Conservation (phyloP, 2,797 vertebrate species). For the Morus bassanus region DNA sequence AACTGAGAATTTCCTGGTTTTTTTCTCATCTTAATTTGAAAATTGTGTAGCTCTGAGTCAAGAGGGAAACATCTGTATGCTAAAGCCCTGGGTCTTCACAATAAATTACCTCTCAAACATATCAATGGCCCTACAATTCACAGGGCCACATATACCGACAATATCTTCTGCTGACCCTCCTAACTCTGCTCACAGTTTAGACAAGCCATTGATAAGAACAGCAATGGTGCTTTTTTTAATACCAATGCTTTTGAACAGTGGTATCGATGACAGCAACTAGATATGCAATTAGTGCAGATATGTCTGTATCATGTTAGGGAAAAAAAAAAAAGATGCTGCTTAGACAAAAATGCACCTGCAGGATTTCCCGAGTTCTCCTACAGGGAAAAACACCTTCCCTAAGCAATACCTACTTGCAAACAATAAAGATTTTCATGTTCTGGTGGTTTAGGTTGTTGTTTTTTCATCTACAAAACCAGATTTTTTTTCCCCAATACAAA, state of each 20-base stretch:
- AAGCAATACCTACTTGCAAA: neutral
- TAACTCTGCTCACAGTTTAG: neutral
- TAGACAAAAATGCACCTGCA: neutral
- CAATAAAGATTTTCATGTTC: neutral
- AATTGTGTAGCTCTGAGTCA: neutral
- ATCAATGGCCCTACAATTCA: neutral
- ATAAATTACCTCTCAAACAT: neutral
- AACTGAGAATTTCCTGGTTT: neutral
- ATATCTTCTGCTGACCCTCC: neutral
- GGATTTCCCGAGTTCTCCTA: neutral
- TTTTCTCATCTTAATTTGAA: neutral
- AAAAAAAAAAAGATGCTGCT: neutral
- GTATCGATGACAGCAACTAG: neutral
- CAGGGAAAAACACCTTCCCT: fast-evolving
- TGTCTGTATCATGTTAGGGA: neutral
- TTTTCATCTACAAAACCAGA: neutral
- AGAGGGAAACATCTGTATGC: neutral
- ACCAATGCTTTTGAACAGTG: neutral
- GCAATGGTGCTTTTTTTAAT: neutral
- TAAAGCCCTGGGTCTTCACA: neutral
- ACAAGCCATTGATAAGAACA: neutral
- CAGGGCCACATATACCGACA: neutral
- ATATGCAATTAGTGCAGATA: neutral
- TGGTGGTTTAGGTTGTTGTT: neutral
- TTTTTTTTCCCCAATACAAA: neutral